Evolutionary conservation across 2,888 invertebrate species (phyloP), one percentile per base, ranked within the genome.

Genomic region (Diplazon laetatorius): DNA sequence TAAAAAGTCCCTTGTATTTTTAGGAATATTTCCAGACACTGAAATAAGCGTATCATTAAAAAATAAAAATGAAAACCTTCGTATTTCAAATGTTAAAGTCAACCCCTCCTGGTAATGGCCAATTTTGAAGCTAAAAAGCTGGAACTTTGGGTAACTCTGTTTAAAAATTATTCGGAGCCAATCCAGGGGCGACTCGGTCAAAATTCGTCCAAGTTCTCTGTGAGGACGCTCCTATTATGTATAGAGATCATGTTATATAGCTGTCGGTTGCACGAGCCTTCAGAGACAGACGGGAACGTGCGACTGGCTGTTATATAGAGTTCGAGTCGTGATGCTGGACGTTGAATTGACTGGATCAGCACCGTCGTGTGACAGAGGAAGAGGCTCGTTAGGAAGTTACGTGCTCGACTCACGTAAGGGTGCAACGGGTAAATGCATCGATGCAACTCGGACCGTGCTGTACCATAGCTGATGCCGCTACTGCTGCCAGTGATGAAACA

Each of bases 331-430:
- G 16, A 30, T 8, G 16, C 14, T 25, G 62, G 60, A 78, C 50
- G 73, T 59, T 78, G 73, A 78, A 78, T 78, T 78, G 78, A 60
- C 25, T 59, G 60, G 57, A 60, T 65, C 65, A 70, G 70, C 78
- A 74, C 68, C 73, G 78, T 82, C 82, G 80, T 82, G 81, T 80
- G 83, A 81, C 83, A 82, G 84, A 85, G 85, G 85, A 86, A 87
- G 84, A 85, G 82, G 71, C 84, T 87, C 83, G 84, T 87, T 87
- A 86, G 69, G 78, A 83, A 79, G 82, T 82, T 86, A 87, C 80
- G 83, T 83, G 80, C 83, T 82, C 79, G 82, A 65, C 69, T 76
- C 52, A 37, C 71, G 70, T 70, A 71, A 77, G 73, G 74, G 76
- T 70, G 70, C 50, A 18, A 52, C 35, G 48, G 39, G 74, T 57